phyloP scores from a whole-genome alignment of 35 echinoderm and acorn worm genomes.

The Apostichopus japonicus region DNA sequence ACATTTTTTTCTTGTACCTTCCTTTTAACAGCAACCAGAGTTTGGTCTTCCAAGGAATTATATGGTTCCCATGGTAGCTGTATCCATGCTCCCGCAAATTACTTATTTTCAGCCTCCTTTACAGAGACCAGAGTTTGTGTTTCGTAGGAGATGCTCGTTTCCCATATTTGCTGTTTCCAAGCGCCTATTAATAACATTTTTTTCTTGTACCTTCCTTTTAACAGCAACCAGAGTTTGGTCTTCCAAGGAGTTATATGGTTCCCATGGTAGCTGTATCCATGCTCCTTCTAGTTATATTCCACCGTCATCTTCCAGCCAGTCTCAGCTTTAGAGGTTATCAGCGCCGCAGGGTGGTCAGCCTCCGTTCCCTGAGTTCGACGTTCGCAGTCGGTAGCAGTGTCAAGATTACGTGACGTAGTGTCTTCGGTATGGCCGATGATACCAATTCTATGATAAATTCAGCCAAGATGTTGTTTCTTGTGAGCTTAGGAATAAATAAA shows the following conservation, averaged over 20 bases:
- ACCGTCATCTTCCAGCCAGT: constrained; percentile 71
- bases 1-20: constrained; percentile 21
- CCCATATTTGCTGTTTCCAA: too few relatives aligned
- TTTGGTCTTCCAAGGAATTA: constrained; percentile 78
- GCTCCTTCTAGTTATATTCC: constrained; percentile 73
- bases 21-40: constrained; percentile 74
- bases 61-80: constrained; percentile 55
- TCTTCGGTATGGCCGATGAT: too few relatives aligned
- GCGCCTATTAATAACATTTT: not conserved
- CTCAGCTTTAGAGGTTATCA: constrained; percentile 68
- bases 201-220: constrained; percentile 37
- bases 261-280: constrained; percentile 65
- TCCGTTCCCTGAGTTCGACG: constrained; percentile 93
- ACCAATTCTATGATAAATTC: too few relatives aligned
- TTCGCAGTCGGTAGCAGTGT: constrained; percentile 85
- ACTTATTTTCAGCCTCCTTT: too few relatives aligned
- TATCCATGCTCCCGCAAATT: too few relatives aligned
- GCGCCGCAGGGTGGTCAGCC: constrained; percentile 87
- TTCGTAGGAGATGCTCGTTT: too few relatives aligned
- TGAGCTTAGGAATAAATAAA: too few relatives aligned
- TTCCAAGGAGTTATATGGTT: constrained; percentile 76
- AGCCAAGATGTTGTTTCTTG: too few relatives aligned
- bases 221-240: constrained; percentile 79
- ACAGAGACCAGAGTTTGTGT: too few relatives aligned
- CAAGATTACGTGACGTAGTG: constrained; percentile 82